Conservation (phyloP, 35 echinoderm and acorn worm genomes). For the Apostichopus parvimensis region DNA sequence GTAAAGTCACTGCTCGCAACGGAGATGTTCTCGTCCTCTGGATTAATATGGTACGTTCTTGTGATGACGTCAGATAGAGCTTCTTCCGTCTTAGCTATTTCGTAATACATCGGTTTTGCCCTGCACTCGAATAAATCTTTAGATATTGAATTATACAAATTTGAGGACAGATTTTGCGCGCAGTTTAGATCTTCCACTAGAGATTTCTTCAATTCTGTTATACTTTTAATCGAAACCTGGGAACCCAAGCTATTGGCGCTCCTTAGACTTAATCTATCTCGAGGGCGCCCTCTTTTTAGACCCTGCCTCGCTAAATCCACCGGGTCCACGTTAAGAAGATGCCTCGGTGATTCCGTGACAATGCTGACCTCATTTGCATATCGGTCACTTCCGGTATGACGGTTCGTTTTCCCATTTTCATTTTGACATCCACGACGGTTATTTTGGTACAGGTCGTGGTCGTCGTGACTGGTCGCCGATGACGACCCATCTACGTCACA, state of each 20-base stretch:
- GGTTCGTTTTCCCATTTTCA: background rate
- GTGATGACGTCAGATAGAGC: conserved; percentile 68
- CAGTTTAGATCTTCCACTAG: conserved; percentile 81
- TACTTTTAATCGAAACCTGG: conserved; percentile 57
- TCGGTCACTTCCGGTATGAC: background rate
- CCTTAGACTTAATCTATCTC: conserved; percentile 65
- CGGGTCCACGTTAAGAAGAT: conserved; percentile 7
- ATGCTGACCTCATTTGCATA: background rate
- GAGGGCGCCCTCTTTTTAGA: conserved; percentile 46
- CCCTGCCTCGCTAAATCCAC: conserved; percentile 58
- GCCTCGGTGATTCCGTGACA: background rate
- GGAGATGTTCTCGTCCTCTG: conserved; percentile 65
- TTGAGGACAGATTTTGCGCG: conserved; percentile 78
- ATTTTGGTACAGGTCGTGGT: background rate
- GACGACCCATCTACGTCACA: conserved; percentile 93
- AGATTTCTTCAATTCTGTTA: conserved; percentile 75
- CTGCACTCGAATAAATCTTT: conserved; percentile 80
- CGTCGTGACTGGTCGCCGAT: conserved; percentile 80
- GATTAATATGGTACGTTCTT: conserved; percentile 70
- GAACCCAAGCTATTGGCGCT: conserved; percentile 65
- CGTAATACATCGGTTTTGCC: conserved; percentile 82
- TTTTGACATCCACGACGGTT: background rate
- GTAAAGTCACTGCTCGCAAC: conserved; percentile 85
- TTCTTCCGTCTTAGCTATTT: conserved; percentile 81
- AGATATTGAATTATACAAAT: conserved; percentile 75